Evolutionary conservation across 1,140 invertebrate species (phyloP).

Genomic region (Ridgeia piscesae): DNA sequence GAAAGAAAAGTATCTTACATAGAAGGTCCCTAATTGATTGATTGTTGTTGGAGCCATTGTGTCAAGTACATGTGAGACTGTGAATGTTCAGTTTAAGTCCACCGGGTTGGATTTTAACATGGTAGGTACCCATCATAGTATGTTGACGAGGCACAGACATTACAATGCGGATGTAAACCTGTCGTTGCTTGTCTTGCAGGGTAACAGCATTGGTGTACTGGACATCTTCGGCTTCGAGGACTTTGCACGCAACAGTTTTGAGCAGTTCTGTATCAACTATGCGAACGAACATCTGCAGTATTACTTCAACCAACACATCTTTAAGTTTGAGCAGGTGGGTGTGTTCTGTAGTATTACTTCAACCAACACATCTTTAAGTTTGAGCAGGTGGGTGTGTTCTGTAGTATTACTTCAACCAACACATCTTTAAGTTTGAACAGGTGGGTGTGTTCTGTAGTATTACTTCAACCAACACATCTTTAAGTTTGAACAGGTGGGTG

Average conservation of each 20-base stretch:
- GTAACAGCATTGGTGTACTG: constrained; percentile 88
- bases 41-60: too few relatives aligned
- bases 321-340: constrained; percentile 72
- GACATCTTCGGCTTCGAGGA: constrained; percentile 99
- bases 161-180: constrained; percentile 32
- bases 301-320: constrained; percentile 98
- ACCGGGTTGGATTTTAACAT: too few relatives aligned
- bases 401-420: background rate
- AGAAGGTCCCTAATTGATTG: too few relatives aligned
- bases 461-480: constrained; percentile 68
- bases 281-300: constrained; percentile 96
- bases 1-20: too few relatives aligned
- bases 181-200: constrained; percentile 51
- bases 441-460: constrained; percentile 36
- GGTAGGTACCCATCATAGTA: background rate
- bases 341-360: too few relatives aligned
- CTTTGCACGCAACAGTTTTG: constrained; percentile 78
- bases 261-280: constrained; percentile 96
- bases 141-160: background rate
- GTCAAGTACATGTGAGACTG: too few relatives aligned
- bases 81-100: too few relatives aligned
- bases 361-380: constrained; percentile 75
- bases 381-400: constrained; percentile 61
- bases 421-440: constrained; percentile 81
- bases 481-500: constrained; percentile 68